Evolutionary conservation across 1,140 invertebrate genomes (phyloP).

Genomic region (Panonychus citri): DNA sequence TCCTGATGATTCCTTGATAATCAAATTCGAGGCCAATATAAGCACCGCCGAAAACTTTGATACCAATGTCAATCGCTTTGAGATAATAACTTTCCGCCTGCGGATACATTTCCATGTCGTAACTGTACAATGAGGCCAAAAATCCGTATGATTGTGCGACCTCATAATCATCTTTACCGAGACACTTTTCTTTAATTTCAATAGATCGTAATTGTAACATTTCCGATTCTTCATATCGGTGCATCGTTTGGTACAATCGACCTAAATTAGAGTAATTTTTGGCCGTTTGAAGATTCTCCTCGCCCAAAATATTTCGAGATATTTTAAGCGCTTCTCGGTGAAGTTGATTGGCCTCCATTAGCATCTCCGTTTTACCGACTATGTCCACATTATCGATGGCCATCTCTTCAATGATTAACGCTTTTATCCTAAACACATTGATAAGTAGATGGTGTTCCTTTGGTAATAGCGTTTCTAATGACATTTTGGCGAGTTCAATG

Average conservation of each 20-base stretch:
- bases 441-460: slow-evolving; percentile 56
- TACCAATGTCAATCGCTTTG: slow-evolving; percentile 58
- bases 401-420: slow-evolving; percentile 73
- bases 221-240: slow-evolving; percentile 56
- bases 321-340: slow-evolving; percentile 53
- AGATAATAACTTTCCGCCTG: slow-evolving; percentile 65
- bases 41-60: slow-evolving; percentile 59
- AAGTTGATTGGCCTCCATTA: slow-evolving; percentile 44
- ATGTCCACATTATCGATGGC: slow-evolving; percentile 44
- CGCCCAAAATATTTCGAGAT: slow-evolving; percentile 54
- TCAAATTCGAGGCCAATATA: slow-evolving; percentile 82
- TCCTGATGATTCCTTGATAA: slow-evolving; percentile 59
- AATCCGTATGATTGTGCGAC: slow-evolving; percentile 73
- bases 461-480: slow-evolving; percentile 51
- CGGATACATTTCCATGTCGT: slow-evolving; percentile 61
- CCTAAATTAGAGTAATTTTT: slow-evolving; percentile 86
- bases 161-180: slow-evolving; percentile 69
- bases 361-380: slow-evolving; percentile 17
- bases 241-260: slow-evolving; percentile 71
- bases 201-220: slow-evolving; percentile 73
- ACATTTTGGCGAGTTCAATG: slow-evolving; percentile 52
- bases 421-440: slow-evolving; percentile 68
- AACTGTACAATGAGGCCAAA: slow-evolving; percentile 74
- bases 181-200: slow-evolving; percentile 58
- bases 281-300: slow-evolving; percentile 75